These are phyloP conservation scores for Orchesellides sinensis DNA, from an alignment of 2,888 invertebrate genomes.

Conservation along the genomic window DNA sequence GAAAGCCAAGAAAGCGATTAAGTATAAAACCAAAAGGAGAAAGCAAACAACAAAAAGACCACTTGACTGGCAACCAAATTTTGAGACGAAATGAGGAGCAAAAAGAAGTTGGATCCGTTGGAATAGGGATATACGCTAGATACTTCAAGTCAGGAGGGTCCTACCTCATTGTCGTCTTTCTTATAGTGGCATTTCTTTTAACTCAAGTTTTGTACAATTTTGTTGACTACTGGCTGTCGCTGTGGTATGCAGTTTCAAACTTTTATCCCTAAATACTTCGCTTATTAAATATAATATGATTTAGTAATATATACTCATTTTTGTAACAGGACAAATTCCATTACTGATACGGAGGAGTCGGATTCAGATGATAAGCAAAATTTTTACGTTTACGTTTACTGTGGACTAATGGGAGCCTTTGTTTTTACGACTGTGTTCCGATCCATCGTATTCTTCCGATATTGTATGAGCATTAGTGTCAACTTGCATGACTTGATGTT, in stretches of 20 bases:
- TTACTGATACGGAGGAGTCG: not conserved
- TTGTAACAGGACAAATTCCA: not conserved
- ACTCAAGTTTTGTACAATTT: slow-evolving; percentile 14
- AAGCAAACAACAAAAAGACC: not conserved
- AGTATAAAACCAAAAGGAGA: not conserved
- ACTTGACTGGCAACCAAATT: not conserved
- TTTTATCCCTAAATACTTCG: no score
- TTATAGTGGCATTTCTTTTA: not conserved
- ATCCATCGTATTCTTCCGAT: slow-evolving; percentile 44
- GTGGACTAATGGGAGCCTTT: slow-evolving; percentile 37
- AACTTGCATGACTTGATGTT: slow-evolving; percentile 63
- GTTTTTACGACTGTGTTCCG: slow-evolving; percentile 14
- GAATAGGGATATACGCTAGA: slow-evolving; percentile 6
- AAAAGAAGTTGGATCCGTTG: slow-evolving; percentile 33
- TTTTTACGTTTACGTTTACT: slow-evolving; percentile 53
- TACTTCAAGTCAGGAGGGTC: slow-evolving; percentile 49
- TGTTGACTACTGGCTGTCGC: slow-evolving; percentile 41
- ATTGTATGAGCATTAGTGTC: slow-evolving; percentile 57
- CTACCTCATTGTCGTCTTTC: not conserved
- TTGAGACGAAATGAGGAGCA: not conserved
- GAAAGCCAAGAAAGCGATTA: not conserved
- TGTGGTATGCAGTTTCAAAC: slow-evolving; percentile 1
- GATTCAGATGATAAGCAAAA: not conserved
- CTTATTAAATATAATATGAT: no score
- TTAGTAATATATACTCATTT: no score